phyloP scores from a whole-genome alignment of 1,140 invertebrate genomes.

The Dinoponera quadriceps region DNA sequence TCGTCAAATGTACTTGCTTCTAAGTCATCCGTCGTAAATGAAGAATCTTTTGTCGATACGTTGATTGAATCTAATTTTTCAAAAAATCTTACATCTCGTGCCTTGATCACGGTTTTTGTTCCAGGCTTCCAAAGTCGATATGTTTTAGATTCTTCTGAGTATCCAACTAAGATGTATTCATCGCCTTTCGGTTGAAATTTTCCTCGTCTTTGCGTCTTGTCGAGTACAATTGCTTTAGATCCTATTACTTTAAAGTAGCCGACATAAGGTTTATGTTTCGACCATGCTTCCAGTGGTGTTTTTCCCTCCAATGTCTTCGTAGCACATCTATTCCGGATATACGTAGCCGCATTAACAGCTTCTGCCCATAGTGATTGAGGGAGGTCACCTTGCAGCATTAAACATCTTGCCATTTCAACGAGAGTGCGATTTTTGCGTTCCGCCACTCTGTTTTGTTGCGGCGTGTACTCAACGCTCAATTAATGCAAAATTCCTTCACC shows the following conservation, averaged over 20 bases:
- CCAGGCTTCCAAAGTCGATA: constrained; percentile 35
- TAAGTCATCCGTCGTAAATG: not conserved
- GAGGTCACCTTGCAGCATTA: constrained; percentile 18
- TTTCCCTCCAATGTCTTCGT: constrained; percentile 50
- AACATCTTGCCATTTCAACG: constrained; percentile 39
- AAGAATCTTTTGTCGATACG: not conserved
- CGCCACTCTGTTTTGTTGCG: constrained; percentile 81
- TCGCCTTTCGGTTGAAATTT: constrained; percentile 69
- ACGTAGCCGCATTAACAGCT: constrained; percentile 23
- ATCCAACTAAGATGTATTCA: constrained; percentile 33
- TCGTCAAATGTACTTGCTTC: too few relatives aligned
- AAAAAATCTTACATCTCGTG: constrained; percentile 10
- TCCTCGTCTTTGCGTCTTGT: constrained; percentile 54
- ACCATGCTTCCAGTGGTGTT: constrained; percentile 60
- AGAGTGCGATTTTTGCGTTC: constrained; percentile 80
- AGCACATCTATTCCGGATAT: constrained; percentile 22
- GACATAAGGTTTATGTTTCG: constrained; percentile 45
- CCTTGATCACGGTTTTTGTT: constrained; percentile 14
- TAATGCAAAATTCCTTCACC: not conserved
- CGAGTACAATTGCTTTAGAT: constrained; percentile 61
- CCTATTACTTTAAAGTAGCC: constrained; percentile 72
- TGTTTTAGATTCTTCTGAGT: constrained; percentile 18
- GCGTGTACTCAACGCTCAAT: constrained; percentile 71
- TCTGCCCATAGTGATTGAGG: constrained; percentile 20
- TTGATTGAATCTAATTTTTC: not conserved